Percentiles rank a stretch among this genome's conserved stretches.
Conservation (phyloP, 2,797 vertebrate species). For the Sciaenops ocellatus region DNA sequence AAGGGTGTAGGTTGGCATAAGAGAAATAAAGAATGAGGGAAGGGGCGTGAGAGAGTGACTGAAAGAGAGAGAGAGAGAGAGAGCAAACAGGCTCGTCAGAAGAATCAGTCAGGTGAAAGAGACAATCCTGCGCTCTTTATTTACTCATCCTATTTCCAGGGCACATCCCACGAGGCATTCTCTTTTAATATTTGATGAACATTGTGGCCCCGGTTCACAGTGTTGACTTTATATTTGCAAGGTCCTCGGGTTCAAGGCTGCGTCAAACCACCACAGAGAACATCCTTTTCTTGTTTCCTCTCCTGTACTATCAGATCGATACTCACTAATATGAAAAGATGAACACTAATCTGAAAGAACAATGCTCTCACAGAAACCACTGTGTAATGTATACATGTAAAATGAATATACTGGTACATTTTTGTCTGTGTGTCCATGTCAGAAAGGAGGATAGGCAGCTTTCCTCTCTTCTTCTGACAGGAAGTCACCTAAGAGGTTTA, state of each 20-base stretch:
- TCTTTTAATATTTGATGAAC: constrained; percentile 86
- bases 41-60: constrained; percentile 62
- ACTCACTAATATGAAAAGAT: not conserved
- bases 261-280: constrained; percentile 4
- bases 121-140: constrained; percentile 83
- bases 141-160: constrained; percentile 81
- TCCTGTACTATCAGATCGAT: not conserved
- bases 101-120: constrained; percentile 82
- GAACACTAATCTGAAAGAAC: not conserved
- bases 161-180: constrained; percentile 74
- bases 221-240: constrained; percentile 72
- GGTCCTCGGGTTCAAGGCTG: constrained; percentile 61
- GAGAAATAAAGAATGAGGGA: constrained; percentile 68
- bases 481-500: constrained; percentile 51
- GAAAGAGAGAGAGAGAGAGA: constrained; percentile 60
- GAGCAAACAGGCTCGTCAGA: constrained; percentile 77
- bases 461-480: constrained; percentile 20
- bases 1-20: constrained; percentile 54
- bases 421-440: not conserved
- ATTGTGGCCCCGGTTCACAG: constrained; percentile 65
- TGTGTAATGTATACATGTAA: not conserved
- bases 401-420: not conserved
- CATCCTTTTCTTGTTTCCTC: not conserved
- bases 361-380: not conserved
- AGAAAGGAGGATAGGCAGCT: constrained; percentile 18